Conservation (phyloP, 2,797 vertebrate species). For the Pipistrellus pipistrellus region DNA sequence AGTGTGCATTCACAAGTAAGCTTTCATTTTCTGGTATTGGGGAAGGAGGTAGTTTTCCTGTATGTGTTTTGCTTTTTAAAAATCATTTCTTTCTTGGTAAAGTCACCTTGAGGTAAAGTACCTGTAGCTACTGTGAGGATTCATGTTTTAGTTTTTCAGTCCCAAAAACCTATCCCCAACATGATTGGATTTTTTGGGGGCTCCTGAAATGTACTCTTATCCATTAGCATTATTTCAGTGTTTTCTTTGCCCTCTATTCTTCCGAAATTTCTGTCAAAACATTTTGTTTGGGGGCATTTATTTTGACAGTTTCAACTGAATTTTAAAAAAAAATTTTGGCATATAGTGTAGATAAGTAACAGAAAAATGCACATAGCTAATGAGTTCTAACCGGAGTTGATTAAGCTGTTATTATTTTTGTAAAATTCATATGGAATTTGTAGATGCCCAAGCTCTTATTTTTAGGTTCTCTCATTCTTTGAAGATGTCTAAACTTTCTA, state of each 20-base stretch:
- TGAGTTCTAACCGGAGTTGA: constrained; percentile 50
- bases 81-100: constrained; percentile 8
- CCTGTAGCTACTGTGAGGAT: background rate
- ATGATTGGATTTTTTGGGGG: background rate
- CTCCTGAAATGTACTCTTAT: background rate
- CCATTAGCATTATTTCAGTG: background rate
- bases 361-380: constrained; percentile 41
- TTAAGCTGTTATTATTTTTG: constrained; percentile 56
- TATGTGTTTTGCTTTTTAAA: constrained; percentile 10
- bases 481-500: background rate
- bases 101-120: background rate
- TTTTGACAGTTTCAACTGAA: constrained; percentile 60
- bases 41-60: background rate
- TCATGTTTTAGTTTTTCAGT: constrained; percentile 40
- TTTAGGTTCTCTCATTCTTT: background rate
- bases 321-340: constrained; percentile 19
- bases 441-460: background rate
- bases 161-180: background rate
- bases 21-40: background rate
- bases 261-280: constrained; percentile 59
- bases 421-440: constrained; percentile 35
- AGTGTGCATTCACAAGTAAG: background rate
- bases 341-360: constrained; percentile 3
- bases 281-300: constrained; percentile 63
- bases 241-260: constrained; percentile 31